Evolutionary conservation across 2,888 invertebrate species (phyloP).

Genomic region (Biston betularia): DNA sequence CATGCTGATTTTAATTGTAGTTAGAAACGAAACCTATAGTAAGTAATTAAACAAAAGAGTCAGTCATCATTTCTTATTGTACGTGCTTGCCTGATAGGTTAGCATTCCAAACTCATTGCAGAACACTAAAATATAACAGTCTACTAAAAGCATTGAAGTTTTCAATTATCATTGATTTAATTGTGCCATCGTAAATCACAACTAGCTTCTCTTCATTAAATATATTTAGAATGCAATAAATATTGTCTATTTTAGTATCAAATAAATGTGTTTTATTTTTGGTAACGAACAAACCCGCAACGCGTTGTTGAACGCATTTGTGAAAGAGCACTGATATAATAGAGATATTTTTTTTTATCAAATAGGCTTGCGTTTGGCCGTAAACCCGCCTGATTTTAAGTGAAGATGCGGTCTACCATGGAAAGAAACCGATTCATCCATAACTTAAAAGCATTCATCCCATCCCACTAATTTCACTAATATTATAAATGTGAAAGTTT

Average conservation of each 20-base stretch:
- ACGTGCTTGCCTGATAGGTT: slow-evolving; percentile 12
- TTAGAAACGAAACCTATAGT: neutral
- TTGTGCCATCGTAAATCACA: slow-evolving; percentile 37
- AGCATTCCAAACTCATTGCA: slow-evolving; percentile 13
- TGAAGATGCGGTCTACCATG: too few species aligned
- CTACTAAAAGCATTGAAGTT: slow-evolving; percentile 25
- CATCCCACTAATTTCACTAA: too few species aligned
- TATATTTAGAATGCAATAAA: slow-evolving; percentile 37
- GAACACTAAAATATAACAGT: slow-evolving; percentile 21
- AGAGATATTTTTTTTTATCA: too few species aligned
- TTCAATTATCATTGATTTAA: slow-evolving; percentile 36
- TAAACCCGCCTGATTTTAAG: too few species aligned
- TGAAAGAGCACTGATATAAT: too few species aligned
- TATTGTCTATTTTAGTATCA: slow-evolving; percentile 34
- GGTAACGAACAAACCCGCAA: neutral
- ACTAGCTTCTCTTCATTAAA: slow-evolving; percentile 30
- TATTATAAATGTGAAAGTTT: too few species aligned
- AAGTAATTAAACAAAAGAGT: neutral
- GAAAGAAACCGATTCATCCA: too few species aligned
- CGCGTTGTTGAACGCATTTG: neutral
- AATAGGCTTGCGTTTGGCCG: too few species aligned
- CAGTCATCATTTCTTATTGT: slow-evolving; percentile 5
- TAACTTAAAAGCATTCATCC: too few species aligned
- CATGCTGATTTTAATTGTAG: neutral
- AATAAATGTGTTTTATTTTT: slow-evolving; percentile 27